Percentiles rank a stretch among this genome's conserved stretches.
Conservation (phyloP, 2,888 invertebrate genomes). For the Limnephilus lunatus region DNA sequence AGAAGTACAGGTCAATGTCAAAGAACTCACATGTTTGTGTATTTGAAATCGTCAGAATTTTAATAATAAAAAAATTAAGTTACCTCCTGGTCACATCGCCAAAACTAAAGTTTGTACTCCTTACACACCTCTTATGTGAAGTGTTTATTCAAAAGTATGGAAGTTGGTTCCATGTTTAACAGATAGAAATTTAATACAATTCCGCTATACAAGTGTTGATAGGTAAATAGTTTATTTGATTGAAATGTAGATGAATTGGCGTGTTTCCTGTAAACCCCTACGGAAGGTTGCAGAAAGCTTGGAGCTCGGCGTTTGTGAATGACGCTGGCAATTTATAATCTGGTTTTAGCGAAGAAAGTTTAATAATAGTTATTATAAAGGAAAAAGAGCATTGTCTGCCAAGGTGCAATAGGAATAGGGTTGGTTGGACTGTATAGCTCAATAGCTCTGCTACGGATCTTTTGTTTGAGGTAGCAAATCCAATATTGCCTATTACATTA, state of each 20-base stretch:
- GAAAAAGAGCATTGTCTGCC: background rate
- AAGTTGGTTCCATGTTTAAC: background rate
- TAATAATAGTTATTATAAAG: conserved; percentile 3
- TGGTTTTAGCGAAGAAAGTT: background rate
- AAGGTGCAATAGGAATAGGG: background rate
- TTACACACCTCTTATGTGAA: background rate
- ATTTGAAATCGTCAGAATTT: background rate
- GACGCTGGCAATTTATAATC: background rate
- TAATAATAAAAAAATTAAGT: background rate
- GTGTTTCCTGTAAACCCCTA: background rate
- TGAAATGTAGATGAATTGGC: background rate
- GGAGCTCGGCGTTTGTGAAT: background rate
- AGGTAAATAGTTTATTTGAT: conserved; percentile 2
- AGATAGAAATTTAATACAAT: too few species aligned
- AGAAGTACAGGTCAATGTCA: background rate
- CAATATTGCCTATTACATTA: conserved; percentile 49
- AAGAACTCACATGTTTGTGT: background rate
- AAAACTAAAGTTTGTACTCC: background rate
- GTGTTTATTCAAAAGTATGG: background rate
- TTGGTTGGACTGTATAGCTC: background rate
- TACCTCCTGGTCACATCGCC: background rate
- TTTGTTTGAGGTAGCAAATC: conserved; percentile 42
- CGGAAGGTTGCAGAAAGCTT: background rate
- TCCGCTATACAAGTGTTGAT: background rate
- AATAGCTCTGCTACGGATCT: background rate